Percentiles rank a stretch among this genome's conserved stretches.
Evolutionary conservation across 2,797 vertebrate genomes (phyloP).

Genomic region (Trichosurus vulpecula): DNA sequence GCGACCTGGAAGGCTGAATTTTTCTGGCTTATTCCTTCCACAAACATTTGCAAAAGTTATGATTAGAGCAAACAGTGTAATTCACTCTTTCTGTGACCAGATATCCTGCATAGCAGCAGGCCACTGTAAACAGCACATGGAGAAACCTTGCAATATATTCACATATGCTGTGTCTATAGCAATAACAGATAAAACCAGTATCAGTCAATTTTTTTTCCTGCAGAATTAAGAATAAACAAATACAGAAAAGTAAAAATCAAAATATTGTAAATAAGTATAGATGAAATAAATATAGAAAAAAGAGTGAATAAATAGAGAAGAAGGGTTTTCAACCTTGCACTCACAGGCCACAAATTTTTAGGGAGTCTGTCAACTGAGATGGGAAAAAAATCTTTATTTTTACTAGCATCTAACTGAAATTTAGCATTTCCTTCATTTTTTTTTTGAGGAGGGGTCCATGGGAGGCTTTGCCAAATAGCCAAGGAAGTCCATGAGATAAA

Average conservation of each 20-base stretch:
- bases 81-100: not conserved
- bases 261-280: not conserved
- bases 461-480: not conserved
- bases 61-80: not conserved
- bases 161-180: conserved; percentile 29
- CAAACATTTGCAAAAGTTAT: conserved; percentile 8
- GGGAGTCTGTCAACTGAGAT: not conserved
- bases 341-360: not conserved
- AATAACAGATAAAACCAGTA: not conserved
- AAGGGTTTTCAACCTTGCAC: not conserved
- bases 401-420: not conserved
- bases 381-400: not conserved
- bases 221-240: not conserved
- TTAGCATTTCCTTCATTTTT: not conserved
- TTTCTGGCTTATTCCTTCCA: not conserved
- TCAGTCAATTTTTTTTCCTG: not conserved
- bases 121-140: not conserved
- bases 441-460: not conserved
- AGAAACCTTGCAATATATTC: not conserved
- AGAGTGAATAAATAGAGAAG: not conserved
- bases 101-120: not conserved
- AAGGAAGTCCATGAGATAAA: not conserved
- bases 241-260: not conserved
- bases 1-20: not conserved
- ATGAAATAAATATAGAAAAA: not conserved